Evolutionary conservation across 2,113 vertebrate species (phyloP).

Genomic region (Calidris pygmaea): DNA sequence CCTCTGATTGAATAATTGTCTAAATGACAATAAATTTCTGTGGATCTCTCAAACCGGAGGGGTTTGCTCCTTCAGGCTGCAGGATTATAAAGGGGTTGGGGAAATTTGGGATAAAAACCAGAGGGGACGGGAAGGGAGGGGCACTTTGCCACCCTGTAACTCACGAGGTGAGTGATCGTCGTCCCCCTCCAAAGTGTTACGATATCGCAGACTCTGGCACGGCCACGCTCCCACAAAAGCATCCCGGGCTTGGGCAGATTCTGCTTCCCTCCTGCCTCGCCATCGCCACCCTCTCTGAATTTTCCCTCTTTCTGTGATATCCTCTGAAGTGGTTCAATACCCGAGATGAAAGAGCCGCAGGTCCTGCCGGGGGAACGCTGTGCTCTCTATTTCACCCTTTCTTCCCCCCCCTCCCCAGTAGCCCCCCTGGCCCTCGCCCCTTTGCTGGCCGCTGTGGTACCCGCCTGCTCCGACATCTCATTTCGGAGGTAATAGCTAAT

Average conservation of each 20-base stretch:
- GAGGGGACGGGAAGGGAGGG: background rate
- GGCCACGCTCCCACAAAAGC: rapidly evolving
- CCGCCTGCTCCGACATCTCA: background rate
- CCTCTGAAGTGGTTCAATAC: background rate
- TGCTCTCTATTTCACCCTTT: rapidly evolving
- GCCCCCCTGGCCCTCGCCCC: rapidly evolving
- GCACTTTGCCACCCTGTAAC: background rate
- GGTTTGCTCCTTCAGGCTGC: background rate
- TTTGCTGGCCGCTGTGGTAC: background rate
- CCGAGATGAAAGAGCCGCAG: background rate
- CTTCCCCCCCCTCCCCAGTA: background rate
- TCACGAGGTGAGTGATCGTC: background rate
- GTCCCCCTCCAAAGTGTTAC: rapidly evolving
- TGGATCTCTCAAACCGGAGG: background rate
- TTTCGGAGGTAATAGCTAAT: background rate
- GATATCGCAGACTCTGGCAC: rapidly evolving
- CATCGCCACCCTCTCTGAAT: rapidly evolving
- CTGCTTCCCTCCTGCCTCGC: background rate
- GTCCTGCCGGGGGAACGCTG: background rate
- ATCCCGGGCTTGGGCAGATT: background rate
- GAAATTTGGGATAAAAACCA: background rate
- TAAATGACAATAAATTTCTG: background rate
- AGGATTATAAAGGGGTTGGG: background rate
- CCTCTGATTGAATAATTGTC: background rate
- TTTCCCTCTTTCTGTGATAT: background rate